These are phyloP conservation scores for Fregetta grallaria DNA, from an alignment of 2,113 vertebrate species.

Conservation along the genomic window DNA sequence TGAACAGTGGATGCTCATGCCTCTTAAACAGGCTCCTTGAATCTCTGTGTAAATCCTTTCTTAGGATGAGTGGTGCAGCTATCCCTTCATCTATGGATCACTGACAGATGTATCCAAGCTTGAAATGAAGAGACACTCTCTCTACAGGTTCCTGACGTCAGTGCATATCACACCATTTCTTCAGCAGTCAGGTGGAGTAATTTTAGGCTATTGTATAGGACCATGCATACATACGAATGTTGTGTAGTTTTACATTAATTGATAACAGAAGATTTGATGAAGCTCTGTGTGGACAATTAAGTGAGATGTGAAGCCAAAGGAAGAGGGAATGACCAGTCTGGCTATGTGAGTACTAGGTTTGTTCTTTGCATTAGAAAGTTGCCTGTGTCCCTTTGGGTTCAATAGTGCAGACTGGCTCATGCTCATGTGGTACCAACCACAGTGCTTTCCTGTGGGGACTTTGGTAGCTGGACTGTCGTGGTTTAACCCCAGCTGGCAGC, in stretches of 20 bases:
- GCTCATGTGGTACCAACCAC: background rate
- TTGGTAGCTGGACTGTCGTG: background rate
- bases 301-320: background rate
- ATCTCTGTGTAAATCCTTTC: background rate
- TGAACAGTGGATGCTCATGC: rapidly evolving
- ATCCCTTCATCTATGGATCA: background rate
- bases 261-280: background rate
- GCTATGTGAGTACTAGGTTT: background rate
- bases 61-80: background rate
- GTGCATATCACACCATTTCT: background rate
- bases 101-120: background rate
- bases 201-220: background rate
- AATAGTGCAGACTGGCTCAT: background rate
- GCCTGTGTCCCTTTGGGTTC: background rate
- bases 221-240: rapidly evolving
- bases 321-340: background rate
- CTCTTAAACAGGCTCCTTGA: background rate
- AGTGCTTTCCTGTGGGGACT: background rate
- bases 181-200: background rate
- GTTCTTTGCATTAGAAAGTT: background rate
- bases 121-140: background rate
- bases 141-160: background rate
- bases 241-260: background rate
- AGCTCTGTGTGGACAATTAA: background rate
- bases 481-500: too few species aligned